Conservation (phyloP, 2,888 invertebrate genomes). For the Pachycephus smyrnensis region DNA sequence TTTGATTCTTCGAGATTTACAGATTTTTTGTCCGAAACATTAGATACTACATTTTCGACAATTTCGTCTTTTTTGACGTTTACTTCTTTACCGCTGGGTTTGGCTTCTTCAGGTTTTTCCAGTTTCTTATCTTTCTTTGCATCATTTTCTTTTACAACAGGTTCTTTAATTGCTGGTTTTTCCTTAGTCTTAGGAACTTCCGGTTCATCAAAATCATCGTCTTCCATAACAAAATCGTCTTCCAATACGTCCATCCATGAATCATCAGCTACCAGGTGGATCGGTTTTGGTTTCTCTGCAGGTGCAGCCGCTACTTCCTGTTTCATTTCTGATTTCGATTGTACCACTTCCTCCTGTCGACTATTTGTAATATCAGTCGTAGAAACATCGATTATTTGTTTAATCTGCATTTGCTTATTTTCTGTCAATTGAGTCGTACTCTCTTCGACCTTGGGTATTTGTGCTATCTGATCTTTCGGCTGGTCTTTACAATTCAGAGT, state of each 20-base stretch:
- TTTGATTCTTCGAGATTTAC: conserved; percentile 10
- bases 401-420: not conserved
- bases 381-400: not conserved
- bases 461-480: conserved; percentile 19
- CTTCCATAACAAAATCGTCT: conserved; percentile 38
- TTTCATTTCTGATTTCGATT: conserved; percentile 10
- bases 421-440: not conserved
- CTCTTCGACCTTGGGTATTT: not conserved
- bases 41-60: not conserved
- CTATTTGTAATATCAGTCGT: conserved; percentile 3
- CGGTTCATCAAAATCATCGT: conserved; percentile 4
- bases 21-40: not conserved
- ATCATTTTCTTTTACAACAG: not conserved
- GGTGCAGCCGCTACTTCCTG: conserved; percentile 26
- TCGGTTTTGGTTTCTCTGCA: conserved; percentile 15
- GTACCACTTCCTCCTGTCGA: not conserved
- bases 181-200: conserved; percentile 3
- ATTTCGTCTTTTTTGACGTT: conserved; percentile 1
- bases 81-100: not conserved
- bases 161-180: conserved; percentile 10
- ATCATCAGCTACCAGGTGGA: conserved; percentile 32
- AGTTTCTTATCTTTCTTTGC: not conserved
- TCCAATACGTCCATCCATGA: conserved; percentile 49
- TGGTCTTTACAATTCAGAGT: conserved; percentile 4
- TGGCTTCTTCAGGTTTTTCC: not conserved